Evolutionary conservation across 1,140 invertebrate genomes (phyloP), one percentile per base, ranked within the genome.

Genomic region (Semibalanus balanoides): DNA sequence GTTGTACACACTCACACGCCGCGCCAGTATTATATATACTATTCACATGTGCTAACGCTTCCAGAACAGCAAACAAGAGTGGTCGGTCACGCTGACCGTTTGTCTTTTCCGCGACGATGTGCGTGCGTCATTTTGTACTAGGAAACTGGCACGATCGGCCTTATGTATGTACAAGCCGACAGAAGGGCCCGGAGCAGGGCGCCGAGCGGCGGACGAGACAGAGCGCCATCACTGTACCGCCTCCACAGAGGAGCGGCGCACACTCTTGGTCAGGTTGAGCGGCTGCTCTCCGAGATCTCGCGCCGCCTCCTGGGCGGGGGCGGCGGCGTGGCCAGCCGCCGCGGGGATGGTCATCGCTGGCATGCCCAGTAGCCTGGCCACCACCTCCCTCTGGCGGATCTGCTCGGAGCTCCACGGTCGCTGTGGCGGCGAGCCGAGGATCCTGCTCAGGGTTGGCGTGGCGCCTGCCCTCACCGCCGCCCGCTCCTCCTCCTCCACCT

Each of bases 331-430:
- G 14, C 51, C 22, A 17, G 22, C 22, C 51, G 51, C 9, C 51
- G 22, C 51, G 51, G 22, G 14, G 51, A 1, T 19, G 51, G 51
- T 64, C 51, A 19, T 1, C 51, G 51, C 7, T 19, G 51, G 51
- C 82, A 31, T 84, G 85, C 81, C 83, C 83, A 77, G 84, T 82
- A 78, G 81, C 81, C 81, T 76, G 82, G 83, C 80, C 82, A 83
- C 80, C 82, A 30, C 70, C 70, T 72, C 70, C 19, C 70, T 17
- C 29, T 30, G 70, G 9, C 70, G 70, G 28, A 72, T 30, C 29
- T 72, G 28, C 70, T 72, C 70, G 0, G 29, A 30, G 28, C 28
- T 29, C 70, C 70, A 72, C 19, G 29, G 11, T 1, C 70, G 70
- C 70, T 28, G 29, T n/a, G 70, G 29, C 70, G 70, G 70, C 70